Evolutionary conservation across 2,797 vertebrate species (phyloP).

Genomic region (Coregonus suidteri): DNA sequence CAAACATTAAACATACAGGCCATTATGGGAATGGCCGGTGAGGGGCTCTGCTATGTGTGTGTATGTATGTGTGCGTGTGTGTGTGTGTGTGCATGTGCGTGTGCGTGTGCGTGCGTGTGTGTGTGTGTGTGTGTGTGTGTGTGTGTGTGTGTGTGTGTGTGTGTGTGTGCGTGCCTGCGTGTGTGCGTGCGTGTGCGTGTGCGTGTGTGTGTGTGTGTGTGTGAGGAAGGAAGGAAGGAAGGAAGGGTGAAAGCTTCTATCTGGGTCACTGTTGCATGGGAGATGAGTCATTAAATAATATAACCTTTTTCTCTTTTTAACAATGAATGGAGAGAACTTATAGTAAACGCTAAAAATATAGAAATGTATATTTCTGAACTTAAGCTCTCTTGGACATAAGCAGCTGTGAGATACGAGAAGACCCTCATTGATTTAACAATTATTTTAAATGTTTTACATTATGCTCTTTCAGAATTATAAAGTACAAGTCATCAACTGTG

Average conservation of each 20-base stretch:
- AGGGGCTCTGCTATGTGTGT: neutral
- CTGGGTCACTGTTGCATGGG: slow-evolving; percentile 53
- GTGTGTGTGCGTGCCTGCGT: neutral
- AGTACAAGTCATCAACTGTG: neutral
- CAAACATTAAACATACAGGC: slow-evolving; percentile 61
- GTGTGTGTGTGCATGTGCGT: neutral
- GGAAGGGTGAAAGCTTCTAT: slow-evolving; percentile 51
- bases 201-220: slow-evolving; percentile 15
- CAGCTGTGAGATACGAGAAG: too few species aligned
- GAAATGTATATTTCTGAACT: neutral
- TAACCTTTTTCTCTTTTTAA: slow-evolving; percentile 40
- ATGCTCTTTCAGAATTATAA: too few species aligned
- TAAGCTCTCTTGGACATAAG: too few species aligned
- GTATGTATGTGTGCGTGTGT: slow-evolving; percentile 12
- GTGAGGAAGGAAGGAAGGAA: neutral
- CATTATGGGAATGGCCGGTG: slow-evolving; percentile 16
- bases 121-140: neutral
- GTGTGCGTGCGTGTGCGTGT: slow-evolving; percentile 1
- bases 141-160: neutral
- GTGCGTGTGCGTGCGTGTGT: neutral
- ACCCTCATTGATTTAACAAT: too few species aligned
- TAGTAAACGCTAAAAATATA: neutral
- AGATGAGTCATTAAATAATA: slow-evolving; percentile 46
- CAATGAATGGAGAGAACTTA: slow-evolving; percentile 24
- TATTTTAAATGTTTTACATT: too few species aligned